Base-by-base conservation (phyloP, 2,113 vertebrate genomes). In the Sebastes fasciatus region DNA sequence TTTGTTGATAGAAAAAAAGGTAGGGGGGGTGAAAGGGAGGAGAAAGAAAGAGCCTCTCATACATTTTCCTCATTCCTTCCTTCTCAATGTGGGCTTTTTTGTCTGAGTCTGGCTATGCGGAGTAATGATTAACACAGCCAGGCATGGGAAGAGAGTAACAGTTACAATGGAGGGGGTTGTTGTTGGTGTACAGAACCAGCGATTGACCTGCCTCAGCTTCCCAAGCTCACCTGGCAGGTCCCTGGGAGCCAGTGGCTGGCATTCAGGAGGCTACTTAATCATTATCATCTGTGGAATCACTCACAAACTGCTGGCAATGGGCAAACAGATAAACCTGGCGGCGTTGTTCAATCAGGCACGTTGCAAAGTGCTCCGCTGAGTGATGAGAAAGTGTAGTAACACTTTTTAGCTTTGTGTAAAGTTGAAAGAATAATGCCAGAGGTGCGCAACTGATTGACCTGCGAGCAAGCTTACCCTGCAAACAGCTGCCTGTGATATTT, bases 81-180 rank as follows among this genome's bases (percentile, higher is more conserved):
- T 40, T 79, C 69, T 92, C 79, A 86, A 81, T 90, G 83, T 63
- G 64, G 45, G 63, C 74, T 51, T 85, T 92, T 83, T 74, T 92
- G 76, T 89, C 71, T 69, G 19, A 13, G 66, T 83, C 71, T 92
- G 70, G 65, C 82, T 81, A 17, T 78, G 74, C 17, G 70, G 82
- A 86, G 68, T 96, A 96, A 96, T 96, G 83, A 96, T 96, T 96
- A 95, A 96, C 94, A 69, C 57, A 23, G 58, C n/a, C 75, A 74
- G 74, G 73, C 94, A 94, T 96, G 95, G 91, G 94, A 96, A 95
- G 80, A 90, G 81, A 81, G 70, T 23, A 66, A 76, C 64, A 52
- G 82, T 88, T 83, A 96, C 96, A 96, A 96, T 96, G 90, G 93
- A 86, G 54, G 88, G 74, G 79, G 86, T 95, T 96, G 95, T 96